Conservation (phyloP, 2,888 invertebrate genomes). For the Hoplodrina blanda region DNA sequence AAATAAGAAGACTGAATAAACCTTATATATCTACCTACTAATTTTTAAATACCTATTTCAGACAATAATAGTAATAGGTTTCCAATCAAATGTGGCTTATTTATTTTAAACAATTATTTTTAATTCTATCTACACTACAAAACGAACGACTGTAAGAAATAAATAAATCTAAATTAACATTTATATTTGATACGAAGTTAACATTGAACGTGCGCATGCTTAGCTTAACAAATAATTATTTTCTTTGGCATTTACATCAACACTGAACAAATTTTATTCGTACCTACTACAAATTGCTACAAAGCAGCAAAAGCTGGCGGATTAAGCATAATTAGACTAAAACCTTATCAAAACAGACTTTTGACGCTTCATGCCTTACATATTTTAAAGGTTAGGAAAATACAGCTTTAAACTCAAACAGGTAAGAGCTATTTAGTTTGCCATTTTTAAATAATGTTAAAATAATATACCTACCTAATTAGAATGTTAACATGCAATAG, state of each 20-base stretch:
- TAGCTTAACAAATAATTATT: conserved; percentile 1
- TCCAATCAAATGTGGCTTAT: not conserved
- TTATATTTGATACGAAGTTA: not conserved
- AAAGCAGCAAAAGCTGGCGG: conserved; percentile 35
- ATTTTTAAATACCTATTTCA: not conserved
- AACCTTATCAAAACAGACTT: conserved; percentile 26
- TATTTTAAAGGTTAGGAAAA: conserved; percentile 7
- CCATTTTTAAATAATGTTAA: not conserved
- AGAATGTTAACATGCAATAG: conserved; percentile 10
- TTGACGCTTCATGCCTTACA: conserved; percentile 5
- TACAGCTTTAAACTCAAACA: not conserved
- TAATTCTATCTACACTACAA: not conserved
- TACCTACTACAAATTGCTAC: conserved; percentile 24
- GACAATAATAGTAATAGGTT: not conserved
- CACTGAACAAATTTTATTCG: conserved; percentile 25
- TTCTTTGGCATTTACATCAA: conserved; percentile 23
- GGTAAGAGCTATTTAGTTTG: not conserved
- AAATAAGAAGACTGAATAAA: not conserved
- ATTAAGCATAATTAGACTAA: conserved; percentile 19
- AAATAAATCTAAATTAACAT: conserved; percentile 14
- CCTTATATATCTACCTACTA: no score
- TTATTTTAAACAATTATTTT: not conserved
- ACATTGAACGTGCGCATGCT: conserved; percentile 14
- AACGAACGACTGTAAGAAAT: not conserved
- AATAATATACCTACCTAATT: not conserved